Evolutionary conservation across 2,797 vertebrate species (phyloP).

Genomic region (Macrochelys suwanniensis): DNA sequence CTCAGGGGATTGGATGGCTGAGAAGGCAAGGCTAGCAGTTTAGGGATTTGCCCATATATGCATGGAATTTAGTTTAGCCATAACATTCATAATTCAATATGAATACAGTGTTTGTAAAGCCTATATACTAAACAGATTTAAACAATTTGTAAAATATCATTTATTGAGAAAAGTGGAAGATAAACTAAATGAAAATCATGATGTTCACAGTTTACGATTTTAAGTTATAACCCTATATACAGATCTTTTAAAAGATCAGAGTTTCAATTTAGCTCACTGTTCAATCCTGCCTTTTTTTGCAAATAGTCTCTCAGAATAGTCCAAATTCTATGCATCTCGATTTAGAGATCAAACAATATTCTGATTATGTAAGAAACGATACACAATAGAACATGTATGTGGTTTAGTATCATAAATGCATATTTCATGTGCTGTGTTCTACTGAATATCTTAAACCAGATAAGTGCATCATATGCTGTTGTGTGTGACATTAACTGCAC

Average conservation of each 20-base stretch:
- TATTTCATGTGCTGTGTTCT: background rate
- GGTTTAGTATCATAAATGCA: background rate
- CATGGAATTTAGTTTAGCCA: constrained; percentile 62
- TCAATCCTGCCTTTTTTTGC: background rate
- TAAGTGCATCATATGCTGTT: background rate
- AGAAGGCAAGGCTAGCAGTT: constrained; percentile 79
- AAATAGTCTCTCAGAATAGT: background rate
- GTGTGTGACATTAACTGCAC: background rate
- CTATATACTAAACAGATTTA: background rate
- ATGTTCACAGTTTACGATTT: background rate
- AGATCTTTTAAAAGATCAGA: background rate
- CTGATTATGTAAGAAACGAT: background rate
- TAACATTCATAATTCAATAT: constrained; percentile 47
- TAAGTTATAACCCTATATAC: background rate
- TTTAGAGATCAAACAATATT: background rate
- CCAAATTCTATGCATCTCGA: background rate
- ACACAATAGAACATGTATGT: background rate
- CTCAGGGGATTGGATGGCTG: constrained; percentile 81
- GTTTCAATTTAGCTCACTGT: background rate
- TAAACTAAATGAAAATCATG: background rate
- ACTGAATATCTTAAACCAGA: background rate
- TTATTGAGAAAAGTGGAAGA: background rate
- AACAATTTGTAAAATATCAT: background rate
- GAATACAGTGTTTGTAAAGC: constrained; percentile 1
- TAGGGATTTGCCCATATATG: constrained; percentile 65